phyloP scores from a whole-genome alignment of 2,113 vertebrate genomes.

The Anarrhichthys ocellatus region DNA sequence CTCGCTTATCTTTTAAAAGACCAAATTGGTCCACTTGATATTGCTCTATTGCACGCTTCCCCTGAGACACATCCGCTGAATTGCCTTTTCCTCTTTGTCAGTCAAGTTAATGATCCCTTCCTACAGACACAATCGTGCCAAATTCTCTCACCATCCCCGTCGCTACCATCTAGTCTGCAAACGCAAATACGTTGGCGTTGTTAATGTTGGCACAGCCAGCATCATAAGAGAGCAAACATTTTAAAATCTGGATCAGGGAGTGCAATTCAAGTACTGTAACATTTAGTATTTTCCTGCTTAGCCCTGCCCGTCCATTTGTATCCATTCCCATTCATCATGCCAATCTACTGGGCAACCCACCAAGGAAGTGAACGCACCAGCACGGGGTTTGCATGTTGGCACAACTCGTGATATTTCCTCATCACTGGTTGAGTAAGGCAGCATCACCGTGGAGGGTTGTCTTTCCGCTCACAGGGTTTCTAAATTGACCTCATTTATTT shows the following conservation, averaged over 20 bases:
- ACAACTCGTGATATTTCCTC: background rate
- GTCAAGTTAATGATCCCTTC: background rate
- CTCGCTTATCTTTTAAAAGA: background rate
- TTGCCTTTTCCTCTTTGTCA: slow-evolving; percentile 3
- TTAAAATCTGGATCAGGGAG: background rate
- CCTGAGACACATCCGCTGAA: background rate
- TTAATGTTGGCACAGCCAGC: background rate
- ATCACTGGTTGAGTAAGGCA: slow-evolving; percentile 5
- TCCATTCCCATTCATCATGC: slow-evolving; percentile 1
- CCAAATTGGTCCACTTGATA: background rate
- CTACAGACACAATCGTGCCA: background rate
- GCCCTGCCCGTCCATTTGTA: slow-evolving; percentile 17
- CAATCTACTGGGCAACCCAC: slow-evolving; percentile 15
- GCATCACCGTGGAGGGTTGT: slow-evolving; percentile 6
- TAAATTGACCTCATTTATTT: slow-evolving; percentile 19
- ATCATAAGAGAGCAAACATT: background rate
- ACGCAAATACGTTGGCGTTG: background rate
- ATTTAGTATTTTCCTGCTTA: slow-evolving; percentile 1
- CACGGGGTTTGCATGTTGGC: slow-evolving; percentile 8
- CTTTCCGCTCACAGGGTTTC: background rate
- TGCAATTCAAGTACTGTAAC: background rate
- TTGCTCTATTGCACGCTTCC: background rate
- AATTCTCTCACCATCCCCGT: background rate
- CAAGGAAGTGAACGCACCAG: background rate
- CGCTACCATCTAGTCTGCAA: background rate